phyloP scores from a whole-genome alignment of 2,797 vertebrate genomes.

The Carcharodon carcharias region DNA sequence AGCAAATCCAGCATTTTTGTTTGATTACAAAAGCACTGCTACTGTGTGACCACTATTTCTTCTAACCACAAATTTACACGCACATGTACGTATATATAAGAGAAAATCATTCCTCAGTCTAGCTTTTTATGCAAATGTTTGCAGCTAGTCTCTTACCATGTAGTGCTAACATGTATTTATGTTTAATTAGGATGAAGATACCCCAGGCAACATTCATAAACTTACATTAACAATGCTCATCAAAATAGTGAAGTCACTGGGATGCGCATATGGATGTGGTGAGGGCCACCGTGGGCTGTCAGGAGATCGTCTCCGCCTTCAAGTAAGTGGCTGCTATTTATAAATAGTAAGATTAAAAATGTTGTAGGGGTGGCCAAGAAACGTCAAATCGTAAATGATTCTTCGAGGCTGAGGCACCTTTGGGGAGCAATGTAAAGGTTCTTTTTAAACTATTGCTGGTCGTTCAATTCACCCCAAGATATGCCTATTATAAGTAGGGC shows the following conservation, averaged over 20 bases:
- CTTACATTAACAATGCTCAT: conserved; percentile 96
- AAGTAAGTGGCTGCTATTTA: conserved; percentile 54
- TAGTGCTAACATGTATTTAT: background rate
- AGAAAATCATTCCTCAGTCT: background rate
- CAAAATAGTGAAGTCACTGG: conserved; percentile 95
- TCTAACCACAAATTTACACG: background rate
- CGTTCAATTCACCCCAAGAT: background rate
- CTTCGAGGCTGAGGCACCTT: background rate
- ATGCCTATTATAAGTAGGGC: background rate
- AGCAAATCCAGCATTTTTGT: background rate
- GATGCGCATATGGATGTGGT: conserved; percentile 93
- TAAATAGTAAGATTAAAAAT: background rate
- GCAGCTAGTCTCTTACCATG: background rate
- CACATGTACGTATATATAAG: background rate
- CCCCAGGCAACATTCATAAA: conserved; percentile 75
- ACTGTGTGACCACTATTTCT: background rate
- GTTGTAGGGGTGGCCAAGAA: background rate
- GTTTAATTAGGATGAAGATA: conserved; percentile 63
- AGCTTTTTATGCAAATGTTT: background rate
- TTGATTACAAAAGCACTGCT: background rate
- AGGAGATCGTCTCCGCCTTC: conserved; percentile 91
- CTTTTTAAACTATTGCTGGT: background rate
- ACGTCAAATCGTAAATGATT: background rate
- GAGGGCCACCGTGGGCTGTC: conserved; percentile 95
- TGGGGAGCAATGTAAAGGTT: background rate